A percentile compares a stretch with the other conserved stretches of the same genome.
Conservation (phyloP, 2,888 invertebrate species). For the Entomobrya multifasciata region DNA sequence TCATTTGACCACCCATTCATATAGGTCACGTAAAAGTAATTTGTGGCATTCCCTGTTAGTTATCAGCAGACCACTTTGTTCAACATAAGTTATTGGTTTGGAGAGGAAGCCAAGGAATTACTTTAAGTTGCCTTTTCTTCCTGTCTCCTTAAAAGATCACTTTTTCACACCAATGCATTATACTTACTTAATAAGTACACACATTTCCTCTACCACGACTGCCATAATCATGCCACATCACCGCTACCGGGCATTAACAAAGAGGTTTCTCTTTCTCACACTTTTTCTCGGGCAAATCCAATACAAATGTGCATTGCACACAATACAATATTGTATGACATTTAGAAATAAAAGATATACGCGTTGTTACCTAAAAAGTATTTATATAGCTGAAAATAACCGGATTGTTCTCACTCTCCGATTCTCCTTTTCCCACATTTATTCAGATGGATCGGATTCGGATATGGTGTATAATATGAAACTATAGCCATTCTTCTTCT, state of each 20-base stretch:
- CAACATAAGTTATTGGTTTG: constrained; percentile 66
- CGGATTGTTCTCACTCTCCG: constrained; percentile 59
- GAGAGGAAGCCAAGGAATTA: constrained; percentile 71
- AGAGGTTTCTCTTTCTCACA: constrained; percentile 58
- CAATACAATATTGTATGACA: constrained; percentile 1
- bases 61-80: constrained; percentile 44
- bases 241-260: constrained; percentile 60
- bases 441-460: constrained; percentile 71
- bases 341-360: not conserved
- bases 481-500: constrained; percentile 67
- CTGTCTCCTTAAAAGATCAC: constrained; percentile 63
- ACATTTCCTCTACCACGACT: not conserved
- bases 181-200: not conserved
- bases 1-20: no score
- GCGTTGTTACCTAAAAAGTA: constrained; percentile 13
- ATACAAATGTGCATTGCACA: no score
- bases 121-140: constrained; percentile 67
- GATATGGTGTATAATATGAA: constrained; percentile 72
- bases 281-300: constrained; percentile 32
- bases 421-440: constrained; percentile 53
- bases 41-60: not conserved
- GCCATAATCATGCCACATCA: constrained; percentile 37
- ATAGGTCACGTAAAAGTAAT: no score
- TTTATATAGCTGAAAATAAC: constrained; percentile 67
- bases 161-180: constrained; percentile 57